Conservation (phyloP, 2,888 invertebrate genomes). For the Xanthia togata region DNA sequence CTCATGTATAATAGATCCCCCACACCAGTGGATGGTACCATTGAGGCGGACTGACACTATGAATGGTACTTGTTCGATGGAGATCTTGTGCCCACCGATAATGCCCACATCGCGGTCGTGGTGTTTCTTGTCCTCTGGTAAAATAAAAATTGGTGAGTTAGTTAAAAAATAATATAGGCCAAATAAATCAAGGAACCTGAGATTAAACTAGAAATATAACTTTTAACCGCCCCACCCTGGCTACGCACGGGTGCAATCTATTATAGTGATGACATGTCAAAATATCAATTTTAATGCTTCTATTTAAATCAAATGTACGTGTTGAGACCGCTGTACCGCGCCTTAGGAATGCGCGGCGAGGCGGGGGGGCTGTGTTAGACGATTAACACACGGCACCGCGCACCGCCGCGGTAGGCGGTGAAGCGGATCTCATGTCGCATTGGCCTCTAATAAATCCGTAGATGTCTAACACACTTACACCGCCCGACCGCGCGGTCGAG, state of each 20-base stretch:
- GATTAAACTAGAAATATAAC: no score
- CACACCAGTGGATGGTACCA: conserved; percentile 67
- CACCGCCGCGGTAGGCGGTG: no score
- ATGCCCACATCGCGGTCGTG: conserved; percentile 64
- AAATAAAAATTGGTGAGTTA: background rate
- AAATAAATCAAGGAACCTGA: background rate
- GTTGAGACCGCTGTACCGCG: no score
- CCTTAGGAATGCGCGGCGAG: no score
- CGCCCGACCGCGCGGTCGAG: no score
- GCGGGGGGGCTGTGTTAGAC: no score
- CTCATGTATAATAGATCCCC: conserved; percentile 72
- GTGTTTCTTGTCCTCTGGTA: conserved; percentile 31
- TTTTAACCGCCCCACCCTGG: background rate
- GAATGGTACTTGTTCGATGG: conserved; percentile 69
- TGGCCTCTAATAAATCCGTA: no score
- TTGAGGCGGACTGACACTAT: conserved; percentile 69
- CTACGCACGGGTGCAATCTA: background rate
- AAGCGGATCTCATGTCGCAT: no score
- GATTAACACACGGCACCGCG: no score
- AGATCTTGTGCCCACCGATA: conserved; percentile 69
- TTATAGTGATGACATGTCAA: background rate
- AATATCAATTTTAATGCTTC: background rate
- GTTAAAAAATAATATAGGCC: no score
- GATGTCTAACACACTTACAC: no score
- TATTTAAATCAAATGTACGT: no score